These are phyloP conservation scores for Zapornia atra DNA, from an alignment of 2,113 vertebrate genomes.

Conservation along the genomic window DNA sequence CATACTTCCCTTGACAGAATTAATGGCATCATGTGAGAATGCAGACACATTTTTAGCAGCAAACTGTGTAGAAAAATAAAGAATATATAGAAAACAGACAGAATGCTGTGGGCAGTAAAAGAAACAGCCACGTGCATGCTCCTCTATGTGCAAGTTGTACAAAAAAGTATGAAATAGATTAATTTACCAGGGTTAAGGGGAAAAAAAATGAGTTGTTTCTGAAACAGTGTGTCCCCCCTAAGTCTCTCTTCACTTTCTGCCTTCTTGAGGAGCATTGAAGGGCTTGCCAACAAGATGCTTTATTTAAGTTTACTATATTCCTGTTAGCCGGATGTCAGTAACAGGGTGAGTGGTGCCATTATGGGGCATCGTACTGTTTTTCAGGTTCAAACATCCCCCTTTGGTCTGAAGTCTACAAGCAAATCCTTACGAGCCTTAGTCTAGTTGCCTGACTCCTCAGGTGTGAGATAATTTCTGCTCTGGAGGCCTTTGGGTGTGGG, in stretches of 20 bases:
- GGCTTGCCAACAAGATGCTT: constrained; percentile 7
- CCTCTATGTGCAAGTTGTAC: not conserved
- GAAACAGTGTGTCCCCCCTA: not conserved
- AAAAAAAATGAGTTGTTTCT: not conserved
- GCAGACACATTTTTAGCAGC: constrained; percentile 36
- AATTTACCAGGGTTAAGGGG: not conserved
- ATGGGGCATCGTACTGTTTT: not conserved
- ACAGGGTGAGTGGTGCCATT: constrained; percentile 2
- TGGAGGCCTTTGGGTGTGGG: constrained; percentile 55
- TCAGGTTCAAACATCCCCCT: constrained; percentile 20
- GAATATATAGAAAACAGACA: not conserved
- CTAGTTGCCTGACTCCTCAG: constrained; percentile 57
- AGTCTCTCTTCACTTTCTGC: constrained; percentile 43
- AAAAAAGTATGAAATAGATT: not conserved
- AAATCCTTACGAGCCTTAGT: constrained; percentile 58
- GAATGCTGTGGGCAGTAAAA: not conserved
- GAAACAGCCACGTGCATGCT: not conserved
- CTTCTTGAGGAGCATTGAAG: constrained; percentile 56
- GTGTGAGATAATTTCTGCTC: constrained; percentile 47
- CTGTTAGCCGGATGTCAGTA: not conserved
- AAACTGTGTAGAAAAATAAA: constrained; percentile 11
- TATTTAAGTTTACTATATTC: constrained; percentile 1
- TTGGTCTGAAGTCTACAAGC: constrained; percentile 36
- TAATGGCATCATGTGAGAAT: constrained; percentile 20
- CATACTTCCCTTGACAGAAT: constrained; percentile 71